Evolutionary conservation across 30 jellyfish, hydroid and myxozoan species (phyloP).

Genomic region (Hydractinia symbiolongicarpus): DNA sequence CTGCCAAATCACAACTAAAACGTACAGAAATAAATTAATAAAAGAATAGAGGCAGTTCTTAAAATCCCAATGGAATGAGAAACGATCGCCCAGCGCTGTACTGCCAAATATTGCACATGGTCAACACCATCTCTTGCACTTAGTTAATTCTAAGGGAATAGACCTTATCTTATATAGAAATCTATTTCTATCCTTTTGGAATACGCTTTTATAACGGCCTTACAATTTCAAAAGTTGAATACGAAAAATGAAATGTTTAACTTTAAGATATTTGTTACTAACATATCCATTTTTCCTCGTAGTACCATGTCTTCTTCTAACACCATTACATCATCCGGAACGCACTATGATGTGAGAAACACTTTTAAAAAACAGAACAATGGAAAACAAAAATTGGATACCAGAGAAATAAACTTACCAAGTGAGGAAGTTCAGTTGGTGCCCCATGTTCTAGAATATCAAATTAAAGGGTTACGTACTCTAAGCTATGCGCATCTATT

Average conservation of each 20-base stretch:
- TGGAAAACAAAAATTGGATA: not conserved
- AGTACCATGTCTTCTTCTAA: slow-evolving; percentile 74
- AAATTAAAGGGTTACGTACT: not conserved
- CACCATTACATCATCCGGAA: slow-evolving; percentile 32
- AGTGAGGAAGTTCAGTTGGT: slow-evolving; percentile 9
- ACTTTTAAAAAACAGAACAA: not conserved
- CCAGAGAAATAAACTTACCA: not conserved
- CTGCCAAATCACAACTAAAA: slow-evolving; percentile 93
- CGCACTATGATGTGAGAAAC: not conserved
- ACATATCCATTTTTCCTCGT: slow-evolving; percentile 93
- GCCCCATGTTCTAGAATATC: not conserved
- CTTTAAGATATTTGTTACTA: slow-evolving; percentile 5
- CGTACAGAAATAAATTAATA: not conserved
- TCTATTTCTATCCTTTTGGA: too few relatives aligned
- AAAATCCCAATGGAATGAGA: too few relatives aligned
- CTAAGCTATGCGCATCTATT: too few relatives aligned
- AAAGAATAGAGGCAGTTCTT: not conserved
- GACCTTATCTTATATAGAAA: too few relatives aligned
- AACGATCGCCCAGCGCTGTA: not conserved
- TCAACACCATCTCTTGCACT: not conserved
- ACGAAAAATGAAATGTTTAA: too few relatives aligned
- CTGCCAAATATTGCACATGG: not conserved
- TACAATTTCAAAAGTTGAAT: too few relatives aligned
- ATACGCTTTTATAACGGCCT: too few relatives aligned
- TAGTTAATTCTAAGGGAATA: too few relatives aligned